A percentile compares a stretch with the other conserved stretches of the same genome.
phyloP scores from a whole-genome alignment of 2,113 vertebrate genomes.

The Hemiscyllium ocellatum region DNA sequence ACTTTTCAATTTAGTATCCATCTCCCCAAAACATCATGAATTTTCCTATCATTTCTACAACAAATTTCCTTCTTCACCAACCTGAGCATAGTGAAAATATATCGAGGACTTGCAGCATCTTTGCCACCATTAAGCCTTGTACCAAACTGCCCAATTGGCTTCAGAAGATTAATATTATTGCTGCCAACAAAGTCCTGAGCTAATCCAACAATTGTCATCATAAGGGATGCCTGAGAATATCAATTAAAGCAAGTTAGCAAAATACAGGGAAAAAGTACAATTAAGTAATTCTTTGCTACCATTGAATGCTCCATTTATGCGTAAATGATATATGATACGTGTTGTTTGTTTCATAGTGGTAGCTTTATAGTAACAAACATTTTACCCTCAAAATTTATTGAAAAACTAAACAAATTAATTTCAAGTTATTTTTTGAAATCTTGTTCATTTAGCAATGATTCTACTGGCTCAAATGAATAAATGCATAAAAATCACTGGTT shows the following conservation, averaged over 20 bases:
- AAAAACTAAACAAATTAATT: background rate
- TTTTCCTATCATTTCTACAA: no score
- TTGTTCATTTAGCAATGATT: background rate
- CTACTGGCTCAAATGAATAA: background rate
- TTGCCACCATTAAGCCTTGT: conserved; percentile 91
- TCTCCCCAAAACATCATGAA: no score
- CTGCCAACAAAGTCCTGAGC: conserved; percentile 97
- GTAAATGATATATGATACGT: background rate
- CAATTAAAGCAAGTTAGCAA: conserved; percentile 5
- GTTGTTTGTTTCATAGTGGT: background rate
- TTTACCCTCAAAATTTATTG: background rate
- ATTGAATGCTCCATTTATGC: background rate
- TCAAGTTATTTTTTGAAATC: background rate
- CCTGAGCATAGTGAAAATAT: conserved; percentile 99
- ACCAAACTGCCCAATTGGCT: conserved; percentile 92
- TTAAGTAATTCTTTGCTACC: background rate
- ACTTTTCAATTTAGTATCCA: background rate
- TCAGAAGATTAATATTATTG: conserved; percentile 91
- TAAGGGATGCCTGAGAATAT: conserved; percentile 70
- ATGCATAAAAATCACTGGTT: no score
- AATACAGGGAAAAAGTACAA: background rate
- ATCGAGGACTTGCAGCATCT: conserved; percentile 95
- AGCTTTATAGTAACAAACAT: background rate
- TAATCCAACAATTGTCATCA: conserved; percentile 94
- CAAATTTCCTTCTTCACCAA: conserved; percentile 46